Conservation (phyloP, 2,113 vertebrate species). For the Todiramphus chloris region DNA sequence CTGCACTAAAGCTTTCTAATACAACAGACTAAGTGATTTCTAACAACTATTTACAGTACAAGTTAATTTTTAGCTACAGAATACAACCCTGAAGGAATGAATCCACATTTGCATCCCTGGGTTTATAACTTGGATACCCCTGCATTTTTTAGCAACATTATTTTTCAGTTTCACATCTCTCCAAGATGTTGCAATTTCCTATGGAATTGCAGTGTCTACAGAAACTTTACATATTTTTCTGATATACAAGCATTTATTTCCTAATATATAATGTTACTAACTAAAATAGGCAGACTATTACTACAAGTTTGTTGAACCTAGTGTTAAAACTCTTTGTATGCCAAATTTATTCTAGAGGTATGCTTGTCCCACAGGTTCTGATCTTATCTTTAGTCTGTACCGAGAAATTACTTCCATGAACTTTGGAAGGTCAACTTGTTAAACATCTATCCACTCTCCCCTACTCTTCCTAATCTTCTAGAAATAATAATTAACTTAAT, state of each 20-base stretch:
- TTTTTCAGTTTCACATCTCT: not conserved
- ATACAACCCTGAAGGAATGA: not conserved
- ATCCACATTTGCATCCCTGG: not conserved
- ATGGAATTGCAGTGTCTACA: not conserved
- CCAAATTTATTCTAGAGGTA: not conserved
- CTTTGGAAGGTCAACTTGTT: slow-evolving; percentile 65
- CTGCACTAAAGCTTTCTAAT: not conserved
- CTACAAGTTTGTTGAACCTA: not conserved
- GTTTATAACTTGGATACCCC: not conserved
- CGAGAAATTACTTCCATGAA: slow-evolving; percentile 44
- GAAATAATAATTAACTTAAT: slow-evolving; percentile 68
- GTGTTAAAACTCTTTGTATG: not conserved
- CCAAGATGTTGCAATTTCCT: not conserved
- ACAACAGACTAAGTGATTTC: not conserved
- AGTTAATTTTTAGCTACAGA: not conserved
- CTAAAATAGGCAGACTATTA: not conserved
- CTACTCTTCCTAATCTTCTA: slow-evolving; percentile 25
- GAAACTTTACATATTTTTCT: not conserved
- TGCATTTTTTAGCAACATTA: not conserved
- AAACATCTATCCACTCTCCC: slow-evolving; percentile 58
- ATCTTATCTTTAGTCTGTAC: slow-evolving; percentile 49
- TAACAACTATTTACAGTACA: not conserved
- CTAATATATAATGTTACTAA: not conserved
- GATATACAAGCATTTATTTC: not conserved
- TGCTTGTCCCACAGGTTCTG: not conserved